These are phyloP conservation scores for Drosophila quadrilineata DNA, from an alignment of 1,140 invertebrate genomes.

Conservation along the genomic window DNA sequence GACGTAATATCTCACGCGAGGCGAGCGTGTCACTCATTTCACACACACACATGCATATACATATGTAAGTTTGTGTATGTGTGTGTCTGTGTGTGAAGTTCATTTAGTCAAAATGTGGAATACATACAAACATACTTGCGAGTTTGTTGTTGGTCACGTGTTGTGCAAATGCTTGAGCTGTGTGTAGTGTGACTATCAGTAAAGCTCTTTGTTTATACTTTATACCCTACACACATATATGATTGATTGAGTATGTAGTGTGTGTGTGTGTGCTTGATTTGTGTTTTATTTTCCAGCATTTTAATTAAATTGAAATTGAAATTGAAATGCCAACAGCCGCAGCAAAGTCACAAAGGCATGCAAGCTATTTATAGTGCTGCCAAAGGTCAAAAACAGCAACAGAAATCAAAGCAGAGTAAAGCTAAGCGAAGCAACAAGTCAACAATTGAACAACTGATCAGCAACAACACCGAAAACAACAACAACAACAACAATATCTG, in stretches of 20 bases:
- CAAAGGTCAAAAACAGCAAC: conserved; percentile 60
- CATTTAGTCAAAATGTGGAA: background rate
- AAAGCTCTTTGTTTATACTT: conserved; percentile 43
- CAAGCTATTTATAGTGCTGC: conserved; percentile 56
- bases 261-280: conserved; percentile 17
- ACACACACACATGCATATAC: conserved; percentile 12
- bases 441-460: no score
- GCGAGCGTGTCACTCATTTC: conserved; percentile 61
- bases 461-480: no score
- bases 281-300: conserved; percentile 51
- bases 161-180: conserved; percentile 61
- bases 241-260: background rate
- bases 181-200: conserved; percentile 31
- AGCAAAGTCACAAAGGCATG: conserved; percentile 15
- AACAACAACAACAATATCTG: no score
- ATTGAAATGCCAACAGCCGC: conserved; percentile 48
- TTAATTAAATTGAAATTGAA: conserved; percentile 69
- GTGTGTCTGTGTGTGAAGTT: background rate
- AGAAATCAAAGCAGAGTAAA: conserved; percentile 18
- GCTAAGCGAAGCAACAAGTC: conserved; percentile 35
- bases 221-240: background rate
- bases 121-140: conserved; percentile 15
- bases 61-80: conserved; percentile 1
- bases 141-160: conserved; percentile 77
- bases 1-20: conserved; percentile 76